Percentiles rank a stretch among this genome's conserved stretches.
These are phyloP conservation scores for Imbricaverruca yamaguchii DNA, from an alignment of 2,888 invertebrate species.

Conservation along the genomic window DNA sequence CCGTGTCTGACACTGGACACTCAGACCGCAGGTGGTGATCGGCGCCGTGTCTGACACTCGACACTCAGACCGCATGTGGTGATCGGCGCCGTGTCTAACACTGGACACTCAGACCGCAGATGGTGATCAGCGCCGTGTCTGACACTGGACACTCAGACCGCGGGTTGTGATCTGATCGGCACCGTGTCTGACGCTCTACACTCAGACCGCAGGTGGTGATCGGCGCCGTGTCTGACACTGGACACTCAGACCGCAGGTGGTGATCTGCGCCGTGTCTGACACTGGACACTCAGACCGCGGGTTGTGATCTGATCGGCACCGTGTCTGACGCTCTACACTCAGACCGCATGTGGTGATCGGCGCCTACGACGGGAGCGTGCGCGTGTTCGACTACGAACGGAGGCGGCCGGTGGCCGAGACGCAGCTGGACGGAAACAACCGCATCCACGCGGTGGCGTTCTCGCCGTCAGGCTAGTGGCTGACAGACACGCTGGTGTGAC, in stretches of 20 bases:
- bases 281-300: neutral
- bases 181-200: too few relatives aligned
- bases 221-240: neutral
- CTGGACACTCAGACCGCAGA: neutral
- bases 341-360: neutral
- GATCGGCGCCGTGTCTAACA: neutral
- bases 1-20: neutral
- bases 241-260: neutral
- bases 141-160: neutral
- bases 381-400: neutral
- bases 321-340: neutral
- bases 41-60: neutral
- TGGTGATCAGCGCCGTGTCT: constrained; percentile 3
- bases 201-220: neutral
- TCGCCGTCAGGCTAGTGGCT: neutral
- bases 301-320: too few relatives aligned
- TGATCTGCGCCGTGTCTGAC: neutral
- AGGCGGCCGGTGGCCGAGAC: neutral
- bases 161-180: neutral
- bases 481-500: too few relatives aligned
- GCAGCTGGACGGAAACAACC: neutral
- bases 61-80: neutral
- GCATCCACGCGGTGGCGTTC: neutral
- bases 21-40: neutral
- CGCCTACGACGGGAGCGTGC: constrained; percentile 7